Evolutionary conservation across 2,113 vertebrate species (phyloP).

Genomic region (Rhinolophus ferrumequinum): DNA sequence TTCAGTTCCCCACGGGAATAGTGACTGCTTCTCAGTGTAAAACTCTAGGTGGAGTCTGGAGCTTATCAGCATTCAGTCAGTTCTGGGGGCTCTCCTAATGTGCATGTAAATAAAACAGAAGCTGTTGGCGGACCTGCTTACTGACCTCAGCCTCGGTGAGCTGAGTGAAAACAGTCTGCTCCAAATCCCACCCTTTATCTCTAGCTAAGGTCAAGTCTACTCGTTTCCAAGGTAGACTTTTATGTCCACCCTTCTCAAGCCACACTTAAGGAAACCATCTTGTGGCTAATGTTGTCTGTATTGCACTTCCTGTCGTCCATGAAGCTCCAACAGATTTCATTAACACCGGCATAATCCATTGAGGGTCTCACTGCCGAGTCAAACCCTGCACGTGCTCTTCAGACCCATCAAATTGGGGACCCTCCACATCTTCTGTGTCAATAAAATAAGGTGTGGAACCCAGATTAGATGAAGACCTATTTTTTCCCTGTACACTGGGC

Average conservation of each 20-base stretch:
- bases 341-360: too few species aligned
- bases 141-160: slow-evolving; percentile 51
- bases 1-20: slow-evolving; percentile 68
- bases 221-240: slow-evolving; percentile 56
- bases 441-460: slow-evolving; percentile 67
- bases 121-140: too few species aligned
- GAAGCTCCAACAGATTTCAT: slow-evolving; percentile 71
- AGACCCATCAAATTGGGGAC: slow-evolving; percentile 70
- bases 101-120: too few species aligned
- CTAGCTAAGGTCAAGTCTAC: slow-evolving; percentile 67
- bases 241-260: slow-evolving; percentile 59
- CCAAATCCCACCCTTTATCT: slow-evolving; percentile 71
- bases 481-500: slow-evolving; percentile 77
- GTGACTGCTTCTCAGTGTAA: slow-evolving; percentile 45
- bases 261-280: slow-evolving; percentile 38
- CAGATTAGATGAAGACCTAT: slow-evolving; percentile 67
- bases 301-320: slow-evolving; percentile 68
- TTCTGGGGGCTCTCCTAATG: too few species aligned
- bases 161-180: slow-evolving; percentile 69
- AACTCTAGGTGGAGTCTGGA: background rate
- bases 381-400: slow-evolving; percentile 69
- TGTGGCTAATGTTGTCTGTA: too few species aligned
- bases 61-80: too few species aligned
- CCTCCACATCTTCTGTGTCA: slow-evolving; percentile 78
- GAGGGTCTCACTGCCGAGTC: slow-evolving; percentile 23